These are phyloP conservation scores for Parnassius glacialis DNA, from an alignment of 2,888 invertebrate genomes.

Conservation along the genomic window DNA sequence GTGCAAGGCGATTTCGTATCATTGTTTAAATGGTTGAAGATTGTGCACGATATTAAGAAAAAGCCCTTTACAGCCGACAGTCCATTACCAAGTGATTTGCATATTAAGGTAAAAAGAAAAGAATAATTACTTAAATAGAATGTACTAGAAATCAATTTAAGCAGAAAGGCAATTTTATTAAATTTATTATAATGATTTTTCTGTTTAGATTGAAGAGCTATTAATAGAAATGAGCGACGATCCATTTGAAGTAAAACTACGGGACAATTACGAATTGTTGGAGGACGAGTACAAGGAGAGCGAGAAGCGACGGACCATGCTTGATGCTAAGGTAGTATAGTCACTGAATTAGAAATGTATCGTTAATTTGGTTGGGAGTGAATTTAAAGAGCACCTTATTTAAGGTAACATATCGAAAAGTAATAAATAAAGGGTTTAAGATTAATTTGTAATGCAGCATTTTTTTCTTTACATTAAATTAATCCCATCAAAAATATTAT, in stretches of 20 bases:
- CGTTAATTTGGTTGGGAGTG: too few species aligned
- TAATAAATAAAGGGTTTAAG: too few species aligned
- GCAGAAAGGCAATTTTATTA: too few species aligned
- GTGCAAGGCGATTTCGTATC: constrained; percentile 94
- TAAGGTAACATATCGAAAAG: too few species aligned
- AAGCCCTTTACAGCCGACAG: constrained; percentile 85
- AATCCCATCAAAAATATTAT: too few species aligned
- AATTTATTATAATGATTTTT: not conserved
- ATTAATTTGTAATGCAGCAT: too few species aligned
- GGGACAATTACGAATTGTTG: constrained; percentile 96
- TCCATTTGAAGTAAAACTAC: constrained; percentile 97
- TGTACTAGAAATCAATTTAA: too few species aligned
- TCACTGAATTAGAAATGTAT: too few species aligned
- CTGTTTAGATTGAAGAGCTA: constrained; percentile 88
- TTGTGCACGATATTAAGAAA: constrained; percentile 87
- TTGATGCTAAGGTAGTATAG: constrained; percentile 88
- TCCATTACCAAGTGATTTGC: constrained; percentile 92
- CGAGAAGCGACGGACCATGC: constrained; percentile 91
- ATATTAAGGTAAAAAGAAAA: constrained; percentile 85
- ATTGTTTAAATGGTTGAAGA: constrained; percentile 95
- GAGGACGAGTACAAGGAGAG: constrained; percentile 98
- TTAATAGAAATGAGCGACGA: constrained; percentile 97
- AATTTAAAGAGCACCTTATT: too few species aligned
- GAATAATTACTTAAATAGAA: not conserved
- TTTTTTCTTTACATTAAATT: too few species aligned